Evolutionary conservation across 2,113 vertebrate species (phyloP), one percentile per base, ranked within the genome.

Genomic region (Seriola dumerili): DNA sequence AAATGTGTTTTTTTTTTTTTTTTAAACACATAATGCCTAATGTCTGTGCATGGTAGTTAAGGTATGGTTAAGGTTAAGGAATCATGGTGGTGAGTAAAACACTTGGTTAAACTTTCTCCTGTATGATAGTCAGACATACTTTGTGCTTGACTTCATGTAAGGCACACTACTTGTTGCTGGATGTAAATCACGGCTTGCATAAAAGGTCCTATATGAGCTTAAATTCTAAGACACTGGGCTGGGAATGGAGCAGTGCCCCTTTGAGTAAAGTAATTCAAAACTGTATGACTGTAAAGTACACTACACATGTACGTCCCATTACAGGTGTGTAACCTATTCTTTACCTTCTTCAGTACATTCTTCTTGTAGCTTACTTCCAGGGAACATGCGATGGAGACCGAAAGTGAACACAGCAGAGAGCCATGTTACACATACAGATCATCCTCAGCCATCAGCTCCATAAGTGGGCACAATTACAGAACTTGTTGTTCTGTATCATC

Each of bases 401-500:
- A 80, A 69, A 74, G 61, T 48, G 36, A 88, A 66, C 81, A 75
- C 48, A 58, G 40, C 21, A 13, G 59, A 76, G 46, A n/a, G 16
- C 29, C 38, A 16, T 40, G 64, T 36, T 34, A n/a, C 54, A 70
- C 59, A 38, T 36, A 44, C 58, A 75, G 65, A 71, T 61, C 78
- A 58, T 38, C 48, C 29, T n/a, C 72, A 40, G 81, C 72, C 71
- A 80, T 80, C 80, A 73, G 62, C 66, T 72, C 69, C 66, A 78
- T 79, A 76, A 68, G 64, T 78, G 73, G 40, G 71, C 79, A 76
- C 79, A 70, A 80, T 88, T 88, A 90, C 70, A 52, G 62, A 85
- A 76, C 42, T 59, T 84, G 81, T 84, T 85, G 83, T 78, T 78
- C 78, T 85, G 89, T 88, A 90, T 91, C 88, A 86, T 87, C 86